Evolutionary conservation across 2,113 vertebrate species (phyloP).

Genomic region (Glareola pratincola): DNA sequence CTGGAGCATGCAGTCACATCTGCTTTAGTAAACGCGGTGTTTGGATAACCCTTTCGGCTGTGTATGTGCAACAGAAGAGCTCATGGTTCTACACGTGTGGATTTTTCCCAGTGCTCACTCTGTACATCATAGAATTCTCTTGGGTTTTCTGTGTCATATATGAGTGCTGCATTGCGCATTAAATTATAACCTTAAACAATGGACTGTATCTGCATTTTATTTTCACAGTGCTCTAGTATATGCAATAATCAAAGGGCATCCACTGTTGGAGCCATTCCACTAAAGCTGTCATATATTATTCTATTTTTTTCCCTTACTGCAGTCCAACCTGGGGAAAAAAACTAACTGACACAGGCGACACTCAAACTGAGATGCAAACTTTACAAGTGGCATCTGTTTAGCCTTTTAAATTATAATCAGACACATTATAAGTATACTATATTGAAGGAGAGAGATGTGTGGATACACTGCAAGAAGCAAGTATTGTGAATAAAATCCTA

Average conservation of each 20-base stretch:
- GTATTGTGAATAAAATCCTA: not conserved
- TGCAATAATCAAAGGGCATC: not conserved
- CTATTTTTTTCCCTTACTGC: not conserved
- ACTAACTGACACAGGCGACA: not conserved
- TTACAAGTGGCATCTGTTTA: not conserved
- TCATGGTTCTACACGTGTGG: not conserved
- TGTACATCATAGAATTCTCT: not conserved
- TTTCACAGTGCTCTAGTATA: not conserved
- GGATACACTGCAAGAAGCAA: not conserved
- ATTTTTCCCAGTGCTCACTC: not conserved
- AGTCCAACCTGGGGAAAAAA: not conserved
- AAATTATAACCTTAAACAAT: constrained; percentile 4
- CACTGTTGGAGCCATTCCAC: not conserved
- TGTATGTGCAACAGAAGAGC: not conserved
- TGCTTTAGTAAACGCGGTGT: not conserved
- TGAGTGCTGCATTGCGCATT: not conserved
- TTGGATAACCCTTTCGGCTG: not conserved
- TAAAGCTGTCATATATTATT: not conserved
- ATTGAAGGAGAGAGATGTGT: not conserved
- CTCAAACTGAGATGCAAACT: not conserved
- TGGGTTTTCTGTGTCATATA: not conserved
- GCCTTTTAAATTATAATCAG: not conserved
- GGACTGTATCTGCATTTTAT: not conserved
- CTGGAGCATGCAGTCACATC: not conserved
- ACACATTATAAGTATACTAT: not conserved